A percentile compares a stretch with the other conserved stretches of the same genome.
Conservation (phyloP, 2,797 vertebrate genomes). For the Oryzias dopingdopingensis region DNA sequence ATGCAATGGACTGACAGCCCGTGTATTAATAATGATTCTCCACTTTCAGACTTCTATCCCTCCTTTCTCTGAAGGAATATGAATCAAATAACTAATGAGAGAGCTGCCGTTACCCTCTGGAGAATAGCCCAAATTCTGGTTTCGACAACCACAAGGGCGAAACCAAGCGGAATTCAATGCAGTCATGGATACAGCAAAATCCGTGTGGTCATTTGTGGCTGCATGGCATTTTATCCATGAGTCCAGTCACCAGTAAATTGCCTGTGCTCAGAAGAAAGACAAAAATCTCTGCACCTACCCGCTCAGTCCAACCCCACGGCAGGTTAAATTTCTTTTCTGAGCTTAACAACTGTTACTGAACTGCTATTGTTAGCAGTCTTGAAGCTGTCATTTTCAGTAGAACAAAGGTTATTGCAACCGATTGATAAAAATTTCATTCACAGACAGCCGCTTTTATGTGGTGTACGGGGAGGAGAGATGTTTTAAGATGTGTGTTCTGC, state of each 20-base stretch:
- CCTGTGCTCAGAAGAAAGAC: constrained; percentile 57
- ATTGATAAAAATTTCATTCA: constrained; percentile 82
- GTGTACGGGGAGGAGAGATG: constrained; percentile 56
- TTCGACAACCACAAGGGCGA: constrained; percentile 46
- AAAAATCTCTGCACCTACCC: constrained; percentile 9
- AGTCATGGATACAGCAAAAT: constrained; percentile 62
- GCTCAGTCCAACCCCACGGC: constrained; percentile 3
- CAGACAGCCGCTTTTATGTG: constrained; percentile 76
- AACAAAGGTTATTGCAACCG: constrained; percentile 81
- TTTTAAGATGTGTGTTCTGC: constrained; percentile 74
- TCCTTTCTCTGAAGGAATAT: constrained; percentile 71
- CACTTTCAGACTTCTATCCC: constrained; percentile 65
- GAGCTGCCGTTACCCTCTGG: constrained; percentile 52
- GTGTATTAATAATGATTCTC: constrained; percentile 75
- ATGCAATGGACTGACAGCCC: constrained; percentile 62
- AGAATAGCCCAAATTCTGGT: constrained; percentile 54
- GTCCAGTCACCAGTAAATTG: constrained; percentile 75
- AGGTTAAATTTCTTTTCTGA: constrained; percentile 40
- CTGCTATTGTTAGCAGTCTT: constrained; percentile 79
- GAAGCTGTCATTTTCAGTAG: constrained; percentile 74
- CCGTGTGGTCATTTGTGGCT: constrained; percentile 73
- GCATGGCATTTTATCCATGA: constrained; percentile 68
- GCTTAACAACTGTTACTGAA: constrained; percentile 65
- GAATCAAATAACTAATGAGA: constrained; percentile 75
- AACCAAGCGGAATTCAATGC: constrained; percentile 57